Percentiles rank a stretch among this genome's conserved stretches.
phyloP scores from a whole-genome alignment of 2,797 vertebrate genomes.

The Simalia tracyae region DNA sequence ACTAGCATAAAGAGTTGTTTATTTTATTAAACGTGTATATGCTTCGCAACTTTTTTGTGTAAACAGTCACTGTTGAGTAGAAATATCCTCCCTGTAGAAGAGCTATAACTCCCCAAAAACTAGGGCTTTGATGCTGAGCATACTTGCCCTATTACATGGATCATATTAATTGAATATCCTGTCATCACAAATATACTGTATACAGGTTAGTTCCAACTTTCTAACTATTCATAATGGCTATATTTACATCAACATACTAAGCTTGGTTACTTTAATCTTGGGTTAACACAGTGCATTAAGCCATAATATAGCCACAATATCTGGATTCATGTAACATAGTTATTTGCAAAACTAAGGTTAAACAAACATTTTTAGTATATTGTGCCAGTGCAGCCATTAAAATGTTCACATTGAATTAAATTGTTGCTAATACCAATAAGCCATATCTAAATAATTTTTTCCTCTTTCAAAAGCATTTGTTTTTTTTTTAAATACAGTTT shows the following conservation, averaged over 20 bases:
- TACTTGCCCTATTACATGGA: not conserved
- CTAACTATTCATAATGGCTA: not conserved
- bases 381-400: not conserved
- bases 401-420: not conserved
- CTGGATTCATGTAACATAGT: not conserved
- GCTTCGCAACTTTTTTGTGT: not conserved
- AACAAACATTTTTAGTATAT: not conserved
- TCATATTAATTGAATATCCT: not conserved
- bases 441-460: not conserved
- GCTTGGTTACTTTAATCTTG: too few relatives aligned
- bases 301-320: not conserved
- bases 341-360: not conserved
- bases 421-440: not conserved
- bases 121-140: not conserved
- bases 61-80: not conserved
- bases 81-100: not conserved
- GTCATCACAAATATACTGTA: not conserved
- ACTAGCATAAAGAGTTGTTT: not conserved
- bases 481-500: not conserved
- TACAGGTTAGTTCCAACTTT: not conserved
- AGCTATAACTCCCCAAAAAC: not conserved
- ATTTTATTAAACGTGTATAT: not conserved
- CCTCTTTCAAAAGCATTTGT: not conserved
- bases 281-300: not conserved
- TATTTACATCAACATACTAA: too few relatives aligned